Base-by-base conservation (phyloP, 1,140 invertebrate species). In the Drosophila kikkawai region DNA sequence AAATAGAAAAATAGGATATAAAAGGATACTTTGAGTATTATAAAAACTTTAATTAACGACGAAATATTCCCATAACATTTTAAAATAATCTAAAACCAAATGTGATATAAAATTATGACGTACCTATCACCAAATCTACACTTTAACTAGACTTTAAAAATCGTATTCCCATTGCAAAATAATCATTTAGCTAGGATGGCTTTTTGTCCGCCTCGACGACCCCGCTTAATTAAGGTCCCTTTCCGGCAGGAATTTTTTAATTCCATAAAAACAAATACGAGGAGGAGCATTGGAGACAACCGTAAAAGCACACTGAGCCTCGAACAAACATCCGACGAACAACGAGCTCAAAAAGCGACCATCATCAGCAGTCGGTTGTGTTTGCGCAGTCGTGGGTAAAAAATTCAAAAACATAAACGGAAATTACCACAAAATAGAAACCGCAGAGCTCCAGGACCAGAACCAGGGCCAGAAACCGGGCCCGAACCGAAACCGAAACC, bases 371-470 rank as follows among this genome's bases (percentile, higher is more conserved):
- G 59, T 79, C 78, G 70, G 80, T 88, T 88, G 85, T 88, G 84
- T 88, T 88, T 88, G 84, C 80, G 84, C 84, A 87, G 85, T 75
- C 78, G 84, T 90, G 85, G 84, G 85, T 88, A 90, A 90, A 90
- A 90, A 90, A 90, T 90, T 90, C 85, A 90, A 90, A 90, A 90
- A 90, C 85, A 90, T 90, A 90, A 90, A 90, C 85, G 85, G 85
- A 90, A 90, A 90, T 90, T 90, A 90, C 85, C 85, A 85, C 85
- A 90, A 90, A 88, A 88, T 88, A 88, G 80, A 87, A 87, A 84
- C 84, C 84, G 82, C 84, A 88, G 82, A 81, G 68, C 73, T 63
- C 74, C 44, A 68, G 67, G 17, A 29, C 39, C 42, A 22, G 41
- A 22, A 32, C 50, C 34, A 13, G 19, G 17, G 3, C 60, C 17